Base-by-base conservation (phyloP, 2,888 invertebrate genomes). In the Dyspetes luteomarginatus region DNA sequence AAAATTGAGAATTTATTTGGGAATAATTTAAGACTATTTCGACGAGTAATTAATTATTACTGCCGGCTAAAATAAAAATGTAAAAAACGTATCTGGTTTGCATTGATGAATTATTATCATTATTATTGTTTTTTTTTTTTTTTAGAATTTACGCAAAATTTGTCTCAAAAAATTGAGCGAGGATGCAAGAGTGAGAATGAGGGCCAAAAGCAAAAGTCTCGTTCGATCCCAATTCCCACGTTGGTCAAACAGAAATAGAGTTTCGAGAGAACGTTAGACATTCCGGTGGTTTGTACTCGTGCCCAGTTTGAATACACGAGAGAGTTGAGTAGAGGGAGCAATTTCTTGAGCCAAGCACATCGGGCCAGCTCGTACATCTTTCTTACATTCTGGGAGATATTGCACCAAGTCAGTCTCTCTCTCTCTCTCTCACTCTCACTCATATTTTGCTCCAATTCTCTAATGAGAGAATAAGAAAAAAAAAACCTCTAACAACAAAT, bases 211-310 rank as follows among this genome's bases (percentile, higher is more conserved):
- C 50, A 50, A 56, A 48, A 69, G 26, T 24, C 65, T 65, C 71
- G 71, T 80, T 80, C 75, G 80, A 80, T 80, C 71, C 7, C 75
- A 76, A 71, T 80, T 80, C 80, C 75, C 80, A 80, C 80, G 80
- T 80, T 76, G 75, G 80, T 80, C 75, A 80, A 80, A 80, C 80
- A 80, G 80, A 80, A 80, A 80, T 80, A 80, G 80, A 75, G 75
- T 55, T 76, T 80, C 80, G 67, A 75, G 71, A 56, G 9, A n/a
- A n/a, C 48, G 80, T 80, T 71, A 67, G 65, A 75, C 68, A 80
- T 80, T 80, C 80, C 80, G 64, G 43, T 60, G 60, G 75, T 75
- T 80, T 80, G 80, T 75, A 76, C 80, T 80, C 75, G 65, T 80
- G 80, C 80, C 80, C 75, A 80, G 71, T 80, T 80, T 50, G 58